phyloP scores from a whole-genome alignment of 2,113 vertebrate species.

The Rattus rattus region DNA sequence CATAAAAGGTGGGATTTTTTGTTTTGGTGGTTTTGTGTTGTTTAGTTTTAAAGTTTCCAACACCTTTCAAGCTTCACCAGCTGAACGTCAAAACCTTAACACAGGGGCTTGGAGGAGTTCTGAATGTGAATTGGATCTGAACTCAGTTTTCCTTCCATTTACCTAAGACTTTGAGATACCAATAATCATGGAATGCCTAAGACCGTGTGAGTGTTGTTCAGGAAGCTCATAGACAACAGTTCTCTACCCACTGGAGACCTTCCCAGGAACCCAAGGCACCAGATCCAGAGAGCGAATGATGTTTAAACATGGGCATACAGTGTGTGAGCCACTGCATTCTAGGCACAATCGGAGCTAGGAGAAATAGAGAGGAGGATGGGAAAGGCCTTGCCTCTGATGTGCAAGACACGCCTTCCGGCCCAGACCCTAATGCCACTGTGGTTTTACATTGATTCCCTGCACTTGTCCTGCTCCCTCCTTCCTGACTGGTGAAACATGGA shows the following conservation, averaged over 20 bases:
- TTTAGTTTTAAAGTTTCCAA: not conserved
- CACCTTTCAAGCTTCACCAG: not conserved
- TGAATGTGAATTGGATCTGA: not conserved
- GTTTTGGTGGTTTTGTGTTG: not conserved
- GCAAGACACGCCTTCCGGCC: not conserved
- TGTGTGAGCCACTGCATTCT: not conserved
- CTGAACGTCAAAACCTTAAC: not conserved
- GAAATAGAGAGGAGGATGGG: not conserved
- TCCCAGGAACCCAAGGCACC: no score
- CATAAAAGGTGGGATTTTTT: not conserved
- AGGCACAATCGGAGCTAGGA: not conserved
- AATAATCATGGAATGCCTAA: not conserved
- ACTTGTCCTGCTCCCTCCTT: not conserved
- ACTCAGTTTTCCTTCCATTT: not conserved
- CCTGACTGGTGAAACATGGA: not conserved
- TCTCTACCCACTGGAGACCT: not conserved
- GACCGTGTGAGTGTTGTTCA: not conserved
- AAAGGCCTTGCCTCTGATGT: not conserved
- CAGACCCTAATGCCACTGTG: not conserved
- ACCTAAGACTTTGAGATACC: not conserved
- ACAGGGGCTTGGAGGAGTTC: not conserved
- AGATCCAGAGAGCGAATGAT: not conserved
- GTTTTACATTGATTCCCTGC: not conserved
- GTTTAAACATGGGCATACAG: not conserved
- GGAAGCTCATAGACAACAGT: not conserved